Base-by-base conservation (phyloP, 2,888 invertebrate species). In the Pycnomerus fuliginosus region DNA sequence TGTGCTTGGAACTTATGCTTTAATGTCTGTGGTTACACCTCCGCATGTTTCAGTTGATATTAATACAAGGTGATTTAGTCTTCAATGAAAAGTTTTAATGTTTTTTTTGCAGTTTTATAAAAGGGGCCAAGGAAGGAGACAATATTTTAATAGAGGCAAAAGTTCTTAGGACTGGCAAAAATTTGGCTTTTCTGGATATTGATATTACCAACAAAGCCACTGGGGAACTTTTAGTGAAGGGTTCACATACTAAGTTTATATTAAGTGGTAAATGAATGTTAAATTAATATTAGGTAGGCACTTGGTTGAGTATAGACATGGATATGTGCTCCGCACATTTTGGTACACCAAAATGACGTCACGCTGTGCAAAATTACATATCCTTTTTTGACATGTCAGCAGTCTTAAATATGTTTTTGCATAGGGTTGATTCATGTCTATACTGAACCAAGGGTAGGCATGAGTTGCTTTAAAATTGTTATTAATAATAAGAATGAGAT, bases 21-120 rank as follows among this genome's bases (percentile, higher is more conserved):
- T 94, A 1, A 78, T 86, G 65, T 24, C 81, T 57, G 79, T 76
- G n/a, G 72, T 74, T 15, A 40, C 37, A 7, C 46, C 76, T 34
- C 79, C 85, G 35, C 92, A 92, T 13, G 89, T 91, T 1, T 90
- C 90, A 4, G 83, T 94, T 13, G 87, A 92, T 64, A 73, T 96
- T 16, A 85, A 85, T 71, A 77, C 95, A 2, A 80, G 83, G 90
- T 91, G 76, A 14, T 17, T 32, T 3, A 10, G 20, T 25, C 15
- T 12, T 35, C 10, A 12, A 3, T 15, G 24, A 20, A 11, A 37
- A 5, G 11, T 23, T 41, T 11, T 36, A 17, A 27, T 44, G 4
- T 51, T 43, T 44, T 50, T 47, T 52, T 77, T 78, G 50, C 70
- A 93, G 90, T 51, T 95, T 86, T 64, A 66, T 91, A 61, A 83